Base-by-base conservation (phyloP, 2,797 vertebrate species). In the Fringilla coelebs region DNA sequence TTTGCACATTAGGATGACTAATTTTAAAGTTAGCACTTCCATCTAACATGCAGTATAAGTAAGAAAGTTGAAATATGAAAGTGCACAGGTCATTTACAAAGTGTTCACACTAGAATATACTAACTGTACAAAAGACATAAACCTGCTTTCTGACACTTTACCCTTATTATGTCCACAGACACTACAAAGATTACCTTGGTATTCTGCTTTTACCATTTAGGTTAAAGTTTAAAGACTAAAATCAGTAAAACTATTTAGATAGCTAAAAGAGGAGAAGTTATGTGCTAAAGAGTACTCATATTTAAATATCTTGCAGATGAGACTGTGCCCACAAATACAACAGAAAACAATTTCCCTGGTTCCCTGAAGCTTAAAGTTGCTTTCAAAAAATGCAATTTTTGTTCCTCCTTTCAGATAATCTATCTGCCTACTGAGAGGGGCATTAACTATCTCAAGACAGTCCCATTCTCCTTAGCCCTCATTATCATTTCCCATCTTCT, bases 11-110 rank as follows among this genome's bases (percentile, higher is more conserved):
- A 89, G 73, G 82, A 75, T 95, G 70, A 91, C 82, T 81, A 93
- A 96, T 94, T 91, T 92, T 91, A 81, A 96, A 95, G 75, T 78
- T 73, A 81, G 70, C 22, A 60, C 17, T 92, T 95, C 79, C 70
- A 90, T 89, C 72, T 88, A 94, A 65, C 43, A 70, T 43, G 62
- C 73, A 88, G 32, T 40, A 19, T 62, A 95, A 94, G 72, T 83
- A 90, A 92, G 79, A 68, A 94, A 90, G 75, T 65, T 91, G 70
- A 89, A 88, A 75, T 84, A 89, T 38, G 40, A 79, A 92, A 89
- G 51, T 46, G 40, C 51, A 84, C 29, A 91, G 40, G 66, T 78
- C 11, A 62, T 78, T 95, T 94, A 63, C 46, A 52, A 93, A 88
- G 36, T 40, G 21, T 88, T 87, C 83, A 57, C 54, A 57, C 29